Percentiles rank a stretch among this genome's conserved stretches.
phyloP scores from a whole-genome alignment of 2,888 invertebrate species.

The Harpalus rubripes region DNA sequence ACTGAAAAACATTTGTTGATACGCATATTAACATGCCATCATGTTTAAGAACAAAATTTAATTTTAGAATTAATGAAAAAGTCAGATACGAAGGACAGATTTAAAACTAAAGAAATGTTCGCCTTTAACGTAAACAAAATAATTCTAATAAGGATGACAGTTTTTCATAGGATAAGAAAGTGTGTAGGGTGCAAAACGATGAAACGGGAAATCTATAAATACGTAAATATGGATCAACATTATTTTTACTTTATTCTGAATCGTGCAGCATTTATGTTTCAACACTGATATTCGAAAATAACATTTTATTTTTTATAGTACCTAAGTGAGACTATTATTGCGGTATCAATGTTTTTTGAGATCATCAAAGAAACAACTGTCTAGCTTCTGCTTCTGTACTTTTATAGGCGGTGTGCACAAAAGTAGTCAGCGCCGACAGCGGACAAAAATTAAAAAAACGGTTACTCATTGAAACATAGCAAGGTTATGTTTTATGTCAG shows the following conservation, averaged over 20 bases:
- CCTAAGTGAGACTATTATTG: no score
- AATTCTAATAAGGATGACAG: neutral
- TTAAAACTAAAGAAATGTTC: neutral
- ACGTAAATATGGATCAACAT: neutral
- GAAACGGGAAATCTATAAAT: neutral
- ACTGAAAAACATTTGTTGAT: slow-evolving; percentile 33
- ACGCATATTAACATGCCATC: neutral
- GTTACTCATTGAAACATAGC: no score
- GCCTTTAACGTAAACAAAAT: neutral
- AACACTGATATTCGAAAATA: no score
- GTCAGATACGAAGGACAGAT: neutral
- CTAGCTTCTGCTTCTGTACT: no score
- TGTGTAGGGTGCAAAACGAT: neutral
- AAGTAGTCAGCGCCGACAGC: no score
- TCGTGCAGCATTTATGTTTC: no score
- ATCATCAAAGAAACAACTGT: no score
- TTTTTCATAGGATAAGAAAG: neutral
- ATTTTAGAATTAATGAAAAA: neutral
- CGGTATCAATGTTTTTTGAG: no score
- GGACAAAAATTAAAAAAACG: no score
- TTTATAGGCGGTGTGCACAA: no score
- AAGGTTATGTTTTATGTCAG: no score
- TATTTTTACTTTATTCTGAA: neutral
- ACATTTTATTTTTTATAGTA: no score
- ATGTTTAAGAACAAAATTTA: neutral